Base-by-base conservation (phyloP, 2,888 invertebrate genomes). In the Anarsia innoxiella region DNA sequence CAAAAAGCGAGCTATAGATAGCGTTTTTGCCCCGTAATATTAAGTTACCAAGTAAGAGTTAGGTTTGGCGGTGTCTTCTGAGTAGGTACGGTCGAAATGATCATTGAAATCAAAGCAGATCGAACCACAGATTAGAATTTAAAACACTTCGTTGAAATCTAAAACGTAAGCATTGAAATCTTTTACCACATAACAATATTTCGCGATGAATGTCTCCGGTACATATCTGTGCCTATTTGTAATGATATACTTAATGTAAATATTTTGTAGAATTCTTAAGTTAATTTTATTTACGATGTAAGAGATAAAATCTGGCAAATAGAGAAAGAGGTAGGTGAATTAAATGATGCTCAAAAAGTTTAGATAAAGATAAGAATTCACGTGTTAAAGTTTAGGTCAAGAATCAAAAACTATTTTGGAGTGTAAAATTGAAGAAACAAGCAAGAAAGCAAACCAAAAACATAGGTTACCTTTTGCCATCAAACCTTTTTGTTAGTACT, bases 1-100 rank as follows among this genome's bases (percentile, higher is more conserved):
- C 69, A 61, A 67, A 56, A 64, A 69, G 70, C 66, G 73, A 72
- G 76, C 63, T 68, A 62, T 67, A 64, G 66, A 68, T 70, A 72
- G 71, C 74, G 67, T 72, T 76, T 77, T 79, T 77, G 78, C 74
- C 77, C 80, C 71, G 71, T 82, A 80, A 82, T 80, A 66, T 80
- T 82, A 83, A 83, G 83, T 84, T 84, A 84, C 83, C 83, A 82
- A 62, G 65, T 83, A 82, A 82, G 82, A 75, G 72, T 77, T 82
- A 82, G 77, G 69, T 75, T 69, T 73, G 69, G 71, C 70, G 69
- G 66, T 65, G 72, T 65, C 57, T 59, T 53, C 64, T 64, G 59
- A 64, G n/a, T n/a, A n/a, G n/a, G 59, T 59, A 61, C 58, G 63
- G 64, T 63, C 66, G 66, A 60, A 60, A 59, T 57, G 59, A 63